Base-by-base conservation (phyloP, 2,888 invertebrate genomes). In the Encarsia formosa region DNA sequence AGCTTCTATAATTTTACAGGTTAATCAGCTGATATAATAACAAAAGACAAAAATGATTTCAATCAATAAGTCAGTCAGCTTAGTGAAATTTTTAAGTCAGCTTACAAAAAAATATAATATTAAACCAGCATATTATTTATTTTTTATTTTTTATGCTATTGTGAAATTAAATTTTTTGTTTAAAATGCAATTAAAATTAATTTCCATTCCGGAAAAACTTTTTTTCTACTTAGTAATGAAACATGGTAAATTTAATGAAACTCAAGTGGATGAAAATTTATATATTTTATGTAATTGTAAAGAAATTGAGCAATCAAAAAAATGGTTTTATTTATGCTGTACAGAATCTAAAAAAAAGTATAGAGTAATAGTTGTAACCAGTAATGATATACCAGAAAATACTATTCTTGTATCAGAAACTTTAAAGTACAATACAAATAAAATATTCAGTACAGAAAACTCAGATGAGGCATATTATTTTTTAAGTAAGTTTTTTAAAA, bases 401-500 rank as follows among this genome's bases (percentile, higher is more conserved):
- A 39, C 49, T 37, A 51, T 73, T 31, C 58, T 63, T 49, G 37
- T 69, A n/a, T 69, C 69, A 0, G 65, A 70, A 59, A 66, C 61
- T 13, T 63, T 61, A 59, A 58, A 56, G 38, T 60, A 61, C 38
- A 73, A 73, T 55, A 26, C 70, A 39, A 56, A 62, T 55, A 66
- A 63, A 24, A 46, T 22, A 46, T 66, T 51, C 9, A 48, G 19
- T 58, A 50, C 42, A 5, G 15, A 47, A 40, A 32, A 48, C 8
- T 45, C 47, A 3, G 44, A 61, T 22, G 46, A 60, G 5, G 37
- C 52, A 22, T 58, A 43, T 5, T 69, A 63, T 49, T 69, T 69
- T 54, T 56, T 72, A 41, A 40, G 73, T 73, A 57, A 66, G 68
- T 65, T 61, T 23, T 40, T n/a, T n/a, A n/a, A n/a, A n/a, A n/a